phyloP scores from a whole-genome alignment of 2,113 vertebrate genomes.

The Eptesicus fuscus region DNA sequence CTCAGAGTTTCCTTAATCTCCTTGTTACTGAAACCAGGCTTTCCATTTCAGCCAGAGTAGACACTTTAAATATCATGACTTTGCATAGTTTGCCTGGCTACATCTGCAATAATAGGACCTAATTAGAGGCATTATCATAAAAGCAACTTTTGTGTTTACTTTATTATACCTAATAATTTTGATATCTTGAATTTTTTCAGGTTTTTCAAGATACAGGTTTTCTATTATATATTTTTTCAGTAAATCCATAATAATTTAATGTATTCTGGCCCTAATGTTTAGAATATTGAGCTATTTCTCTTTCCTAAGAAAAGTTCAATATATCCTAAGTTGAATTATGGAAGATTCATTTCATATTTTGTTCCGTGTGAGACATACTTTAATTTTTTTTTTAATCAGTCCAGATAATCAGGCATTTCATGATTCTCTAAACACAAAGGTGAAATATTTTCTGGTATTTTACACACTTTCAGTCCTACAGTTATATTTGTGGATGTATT shows the following conservation, averaged over 20 bases:
- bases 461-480: background rate
- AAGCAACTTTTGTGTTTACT: background rate
- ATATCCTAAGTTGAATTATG: background rate
- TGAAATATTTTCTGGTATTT: background rate
- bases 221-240: background rate
- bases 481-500: background rate
- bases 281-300: background rate
- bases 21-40: background rate
- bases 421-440: background rate
- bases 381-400: background rate
- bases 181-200: background rate
- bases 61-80: background rate
- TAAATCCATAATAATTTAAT: background rate
- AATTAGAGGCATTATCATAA: background rate
- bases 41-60: background rate
- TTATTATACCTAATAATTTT: conserved; percentile 18
- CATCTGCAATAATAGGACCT: background rate
- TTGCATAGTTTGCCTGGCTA: background rate
- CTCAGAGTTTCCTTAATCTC: background rate
- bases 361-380: background rate
- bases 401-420: background rate
- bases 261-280: background rate
- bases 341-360: background rate
- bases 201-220: background rate
- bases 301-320: background rate